Evolutionary conservation across 1,140 invertebrate genomes (phyloP).

Genomic region (Pseudachorutes palmiensis): DNA sequence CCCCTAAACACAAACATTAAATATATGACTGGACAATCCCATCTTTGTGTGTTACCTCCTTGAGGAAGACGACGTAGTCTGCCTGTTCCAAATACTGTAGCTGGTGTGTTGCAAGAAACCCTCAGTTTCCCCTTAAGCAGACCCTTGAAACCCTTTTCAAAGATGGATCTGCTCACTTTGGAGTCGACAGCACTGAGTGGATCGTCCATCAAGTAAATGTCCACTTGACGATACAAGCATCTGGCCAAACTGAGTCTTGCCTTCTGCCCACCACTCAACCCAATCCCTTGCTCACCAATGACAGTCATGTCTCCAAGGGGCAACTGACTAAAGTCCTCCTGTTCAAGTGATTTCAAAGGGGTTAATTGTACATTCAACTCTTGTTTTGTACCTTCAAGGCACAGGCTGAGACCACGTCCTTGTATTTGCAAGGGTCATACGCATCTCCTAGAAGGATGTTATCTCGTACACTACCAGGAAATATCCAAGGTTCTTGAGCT

Average conservation of each 20-base stretch:
- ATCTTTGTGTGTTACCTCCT: conserved; percentile 5
- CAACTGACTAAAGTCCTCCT: conserved; percentile 63
- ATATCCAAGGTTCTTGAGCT: conserved; percentile 31
- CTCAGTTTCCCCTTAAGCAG: conserved; percentile 41
- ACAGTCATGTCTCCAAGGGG: conserved; percentile 72
- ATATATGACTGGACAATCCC: too few relatives aligned
- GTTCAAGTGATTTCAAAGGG: conserved; percentile 43
- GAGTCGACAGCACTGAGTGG: conserved; percentile 48
- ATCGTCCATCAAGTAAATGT: conserved; percentile 49
- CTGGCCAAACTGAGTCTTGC: conserved; percentile 77
- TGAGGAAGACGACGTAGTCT: neutral
- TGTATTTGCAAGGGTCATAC: too few relatives aligned
- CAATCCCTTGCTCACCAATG: conserved; percentile 71
- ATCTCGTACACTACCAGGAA: conserved; percentile 26
- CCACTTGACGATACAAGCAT: conserved; percentile 47
- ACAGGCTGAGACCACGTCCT: too few relatives aligned
- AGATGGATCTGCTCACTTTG: conserved; percentile 47
- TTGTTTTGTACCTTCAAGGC: too few relatives aligned
- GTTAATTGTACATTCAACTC: too few relatives aligned
- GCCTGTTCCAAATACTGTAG: conserved; percentile 38
- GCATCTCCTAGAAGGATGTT: conserved; percentile 31
- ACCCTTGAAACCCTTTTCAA: conserved; percentile 41
- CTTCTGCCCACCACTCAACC: conserved; percentile 78
- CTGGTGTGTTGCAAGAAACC: conserved; percentile 46
- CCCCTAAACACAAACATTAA: too few relatives aligned